Evolutionary conservation across 1,140 invertebrate genomes (phyloP).

Genomic region (Polypedilum vanderplanki): DNA sequence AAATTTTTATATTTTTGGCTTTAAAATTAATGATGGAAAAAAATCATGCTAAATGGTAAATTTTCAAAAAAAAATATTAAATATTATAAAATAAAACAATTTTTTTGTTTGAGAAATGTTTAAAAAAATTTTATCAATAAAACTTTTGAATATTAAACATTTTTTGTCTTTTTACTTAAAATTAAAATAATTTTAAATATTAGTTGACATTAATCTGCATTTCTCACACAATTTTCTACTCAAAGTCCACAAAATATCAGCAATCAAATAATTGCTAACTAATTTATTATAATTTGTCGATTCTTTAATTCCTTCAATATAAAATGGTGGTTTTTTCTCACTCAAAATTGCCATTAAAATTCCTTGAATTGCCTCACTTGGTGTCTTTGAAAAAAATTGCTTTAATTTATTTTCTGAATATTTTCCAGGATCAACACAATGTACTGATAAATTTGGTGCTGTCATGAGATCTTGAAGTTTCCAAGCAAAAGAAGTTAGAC

Average conservation of each 20-base stretch:
- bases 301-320: neutral
- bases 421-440: conserved; percentile 14
- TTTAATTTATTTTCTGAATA: neutral
- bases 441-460: conserved; percentile 1
- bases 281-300: conserved; percentile 8
- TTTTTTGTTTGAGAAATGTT: too few species aligned
- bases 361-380: conserved; percentile 3
- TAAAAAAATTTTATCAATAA: too few species aligned
- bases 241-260: neutral
- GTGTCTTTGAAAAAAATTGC: neutral
- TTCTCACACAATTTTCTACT: conserved; percentile 15
- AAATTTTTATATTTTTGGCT: too few species aligned
- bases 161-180: too few species aligned
- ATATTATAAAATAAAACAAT: too few species aligned
- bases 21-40: too few species aligned
- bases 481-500: neutral
- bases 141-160: too few species aligned
- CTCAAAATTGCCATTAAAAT: neutral
- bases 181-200: too few species aligned
- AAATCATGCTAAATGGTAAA: too few species aligned
- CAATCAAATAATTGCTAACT: neutral
- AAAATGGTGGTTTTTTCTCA: neutral
- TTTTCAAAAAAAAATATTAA: too few species aligned
- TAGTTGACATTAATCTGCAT: too few species aligned
- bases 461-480: neutral